Evolutionary conservation across 2,113 vertebrate species (phyloP), one percentile per base, ranked within the genome.

Genomic region (Caloenas nicobarica): DNA sequence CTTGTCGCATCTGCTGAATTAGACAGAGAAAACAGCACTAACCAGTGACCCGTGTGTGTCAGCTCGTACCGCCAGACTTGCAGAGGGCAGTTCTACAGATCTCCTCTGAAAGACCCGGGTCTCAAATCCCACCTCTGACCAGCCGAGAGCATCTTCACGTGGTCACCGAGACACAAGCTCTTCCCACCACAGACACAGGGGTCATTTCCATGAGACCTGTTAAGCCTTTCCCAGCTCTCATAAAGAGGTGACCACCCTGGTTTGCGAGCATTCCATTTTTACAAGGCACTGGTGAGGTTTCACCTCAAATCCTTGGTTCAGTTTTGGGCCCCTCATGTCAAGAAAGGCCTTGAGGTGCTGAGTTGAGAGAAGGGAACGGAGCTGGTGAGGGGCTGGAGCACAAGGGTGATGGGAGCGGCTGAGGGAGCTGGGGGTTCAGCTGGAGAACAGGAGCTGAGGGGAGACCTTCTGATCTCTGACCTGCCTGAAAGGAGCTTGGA

Each of bases 11-110:
- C 42, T 58, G 24, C 33, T n/a, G 50, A 62, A 24, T 13, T 13
- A 60, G 53, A 16, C 9, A 38, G 33, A 44, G 61, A 36, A 48
- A 53, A 58, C 8, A 21, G 50, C 13, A 2, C 40, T 50, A 81
- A 40, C 5, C 46, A 31, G 66, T 33, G 54, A 54, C 16, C 10
- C 31, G 0, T 5, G 22, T 0, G 4, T 13, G 50, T 48, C 44
- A 44, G 15, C 26, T 54, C 25, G 4, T 28, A 23, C 50, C 57
- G 33, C 46, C 68, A 54, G 57, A 29, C 34, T 16, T 22, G 28
- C 56, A 56, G 51, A 40, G 33, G 16, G 38, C 78, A 71, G 2
- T 34, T 36, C 46, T 50, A 14, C 31, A 34, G 21, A 9, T 7
- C 22, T 70, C 50, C 23, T 76, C 29, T 3, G 1, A 70, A 60